Base-by-base conservation (phyloP, 2,797 vertebrate genomes). In the Argyrosomus regius region DNA sequence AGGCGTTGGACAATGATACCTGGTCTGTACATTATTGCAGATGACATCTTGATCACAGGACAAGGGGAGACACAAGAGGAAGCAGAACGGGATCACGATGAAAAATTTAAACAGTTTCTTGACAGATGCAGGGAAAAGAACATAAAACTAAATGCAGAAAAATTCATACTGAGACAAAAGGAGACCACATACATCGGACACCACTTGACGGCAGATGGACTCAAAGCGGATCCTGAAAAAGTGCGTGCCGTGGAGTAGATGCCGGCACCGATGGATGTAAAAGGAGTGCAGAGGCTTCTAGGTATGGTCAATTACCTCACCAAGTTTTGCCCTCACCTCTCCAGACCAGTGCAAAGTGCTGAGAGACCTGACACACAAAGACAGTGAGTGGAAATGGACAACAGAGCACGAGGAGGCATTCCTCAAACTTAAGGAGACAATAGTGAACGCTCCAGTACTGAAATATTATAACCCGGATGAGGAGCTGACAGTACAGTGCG, bases 1-100 rank as follows among this genome's bases (percentile, higher is more conserved):
- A 78, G 46, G 71, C 24, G 1, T 31, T 46, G 6, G 66, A 66
- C 0, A 1, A 43, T 12, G 3, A n/a, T 81, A 1, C 48, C 45
- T 26, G 57, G 74, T 57, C 56, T 80, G 3, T 75, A 78, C 16
- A 75, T 75, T 18, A 87, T 71, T 31, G 61, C 74, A 3, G 65
- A 83, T 50, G 14, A 82, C 39, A 46, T 87, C 1, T 16, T 81
- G 26, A 81, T 81, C 41, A 77, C 63, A 56, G 59, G 79, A n/a
- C 43, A 81, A 62, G 46, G 70, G 24, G 48, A 75, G 24, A 82
- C 43, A 63, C 31, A 45, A 49, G 62, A 83, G 43, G 35, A 20
- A 72, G 72, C 64, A 0, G n/a, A 67, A 24, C 11, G 14, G 5
- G 75, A 75, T 50, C 56, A 67, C 5, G 43, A 49, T 31, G 17